Percentiles rank a stretch among this genome's conserved stretches.
Evolutionary conservation across 1,140 invertebrate species (phyloP).

Genomic region (Steinernema khuongi): DNA sequence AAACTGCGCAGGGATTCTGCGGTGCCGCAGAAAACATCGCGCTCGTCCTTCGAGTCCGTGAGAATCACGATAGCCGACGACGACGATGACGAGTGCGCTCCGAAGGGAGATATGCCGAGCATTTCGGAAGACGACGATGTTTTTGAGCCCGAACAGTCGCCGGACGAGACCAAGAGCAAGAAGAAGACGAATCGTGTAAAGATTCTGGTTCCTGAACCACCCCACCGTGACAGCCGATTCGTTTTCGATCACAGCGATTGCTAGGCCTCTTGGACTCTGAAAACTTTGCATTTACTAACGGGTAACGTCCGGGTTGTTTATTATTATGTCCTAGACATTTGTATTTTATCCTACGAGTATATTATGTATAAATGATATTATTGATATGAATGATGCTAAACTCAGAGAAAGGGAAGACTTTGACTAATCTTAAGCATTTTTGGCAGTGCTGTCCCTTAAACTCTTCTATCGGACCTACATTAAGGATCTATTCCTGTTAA

Average conservation of each 20-base stretch:
- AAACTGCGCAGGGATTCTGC: neutral
- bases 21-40: neutral
- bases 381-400: no score
- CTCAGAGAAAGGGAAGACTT: no score
- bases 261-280: neutral
- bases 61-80: neutral
- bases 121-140: constrained; percentile 3
- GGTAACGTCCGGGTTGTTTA: neutral
- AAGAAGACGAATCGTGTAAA: no score
- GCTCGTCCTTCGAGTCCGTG: neutral
- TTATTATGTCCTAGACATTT: neutral
- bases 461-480: no score
- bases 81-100: neutral
- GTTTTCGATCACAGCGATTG: neutral
- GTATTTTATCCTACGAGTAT: neutral
- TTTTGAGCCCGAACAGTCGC: neutral
- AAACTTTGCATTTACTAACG: neutral
- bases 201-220: neutral
- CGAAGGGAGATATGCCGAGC: neutral
- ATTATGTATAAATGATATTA: neutral
- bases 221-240: neutral
- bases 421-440: no score
- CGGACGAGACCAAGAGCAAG: neutral
- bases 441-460: no score
- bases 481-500: no score